Percentiles rank a stretch among this genome's conserved stretches.
Conservation (phyloP, 1,140 invertebrate species). For the Pogonognathellus flavescens region DNA sequence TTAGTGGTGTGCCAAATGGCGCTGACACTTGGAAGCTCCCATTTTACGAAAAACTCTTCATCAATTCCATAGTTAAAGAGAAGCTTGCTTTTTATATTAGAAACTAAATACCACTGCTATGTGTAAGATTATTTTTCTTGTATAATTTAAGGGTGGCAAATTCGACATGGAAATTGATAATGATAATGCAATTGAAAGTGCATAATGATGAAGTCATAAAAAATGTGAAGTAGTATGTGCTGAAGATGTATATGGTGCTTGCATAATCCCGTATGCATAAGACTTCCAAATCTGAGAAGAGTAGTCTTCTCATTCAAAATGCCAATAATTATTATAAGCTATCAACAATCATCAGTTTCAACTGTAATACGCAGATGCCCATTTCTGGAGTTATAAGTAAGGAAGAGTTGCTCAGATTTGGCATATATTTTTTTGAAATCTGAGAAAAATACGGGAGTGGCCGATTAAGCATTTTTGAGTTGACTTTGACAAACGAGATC, state of each 20-base stretch:
- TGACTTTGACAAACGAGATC: slow-evolving; percentile 49
- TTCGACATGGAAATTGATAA: too few relatives aligned
- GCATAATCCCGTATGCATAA: background rate
- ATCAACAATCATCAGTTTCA: slow-evolving; percentile 20
- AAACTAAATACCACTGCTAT: too few relatives aligned
- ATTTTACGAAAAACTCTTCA: background rate
- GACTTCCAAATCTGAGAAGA: background rate
- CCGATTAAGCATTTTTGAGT: slow-evolving; percentile 31
- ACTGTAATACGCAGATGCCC: slow-evolving; percentile 25
- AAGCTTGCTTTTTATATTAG: too few relatives aligned
- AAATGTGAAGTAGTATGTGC: too few relatives aligned
- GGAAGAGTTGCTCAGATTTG: slow-evolving; percentile 36
- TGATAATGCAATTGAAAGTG: too few relatives aligned
- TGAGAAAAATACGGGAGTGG: slow-evolving; percentile 39
- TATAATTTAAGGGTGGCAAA: too few relatives aligned
- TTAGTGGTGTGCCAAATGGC: slow-evolving; percentile 14
- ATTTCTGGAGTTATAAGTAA: slow-evolving; percentile 14
- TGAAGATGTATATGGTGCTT: too few relatives aligned
- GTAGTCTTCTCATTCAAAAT: background rate
- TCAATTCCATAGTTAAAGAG: background rate
- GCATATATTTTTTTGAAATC: slow-evolving; percentile 27
- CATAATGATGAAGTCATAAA: too few relatives aligned
- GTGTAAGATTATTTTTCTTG: too few relatives aligned
- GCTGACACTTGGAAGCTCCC: slow-evolving; percentile 30
- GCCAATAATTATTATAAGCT: slow-evolving; percentile 25